These are phyloP conservation scores for Paraplagusia blochii DNA, from an alignment of 2,113 vertebrate species.

Conservation along the genomic window DNA sequence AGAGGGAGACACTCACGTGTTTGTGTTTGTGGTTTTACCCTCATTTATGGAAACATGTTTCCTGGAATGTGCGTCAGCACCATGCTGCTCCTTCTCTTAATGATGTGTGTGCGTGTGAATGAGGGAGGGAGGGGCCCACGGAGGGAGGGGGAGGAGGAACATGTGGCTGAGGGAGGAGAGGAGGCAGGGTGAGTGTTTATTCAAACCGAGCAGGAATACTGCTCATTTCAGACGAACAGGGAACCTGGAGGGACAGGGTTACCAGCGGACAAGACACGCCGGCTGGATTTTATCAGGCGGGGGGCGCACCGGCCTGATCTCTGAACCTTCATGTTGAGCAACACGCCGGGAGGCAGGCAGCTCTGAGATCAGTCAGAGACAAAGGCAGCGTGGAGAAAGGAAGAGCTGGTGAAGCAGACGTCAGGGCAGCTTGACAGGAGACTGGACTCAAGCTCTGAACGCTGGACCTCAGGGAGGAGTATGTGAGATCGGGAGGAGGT, in stretches of 20 bases:
- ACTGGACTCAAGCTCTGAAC: conserved; percentile 30
- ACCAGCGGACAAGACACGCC: conserved; percentile 34
- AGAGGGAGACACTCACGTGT: conserved; percentile 5
- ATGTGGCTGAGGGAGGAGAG: conserved; percentile 22
- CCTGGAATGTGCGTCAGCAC: conserved; percentile 16
- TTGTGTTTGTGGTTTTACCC: background rate
- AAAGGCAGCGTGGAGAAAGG: conserved; percentile 19
- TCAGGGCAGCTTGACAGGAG: background rate
- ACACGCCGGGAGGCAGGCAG: conserved; percentile 26
- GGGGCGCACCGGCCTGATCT: conserved; percentile 56
- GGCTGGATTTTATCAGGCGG: conserved; percentile 54
- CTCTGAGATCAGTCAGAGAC: conserved; percentile 24
- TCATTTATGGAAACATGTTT: conserved; percentile 1
- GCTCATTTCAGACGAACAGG: conserved; percentile 32
- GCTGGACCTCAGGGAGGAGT: conserved; percentile 48
- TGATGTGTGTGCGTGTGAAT: conserved; percentile 39
- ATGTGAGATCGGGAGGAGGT: conserved; percentile 43
- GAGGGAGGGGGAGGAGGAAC: background rate
- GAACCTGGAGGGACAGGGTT: conserved; percentile 44
- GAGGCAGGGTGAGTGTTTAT: conserved; percentile 38
- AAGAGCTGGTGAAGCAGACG: conserved; percentile 8
- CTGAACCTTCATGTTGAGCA: conserved; percentile 70
- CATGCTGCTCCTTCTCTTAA: conserved; percentile 3
- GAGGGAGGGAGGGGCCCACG: background rate
- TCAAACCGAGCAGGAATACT: conserved; percentile 36